Base-by-base conservation (phyloP, 2,113 vertebrate species). In the Xenopus borealis region DNA sequence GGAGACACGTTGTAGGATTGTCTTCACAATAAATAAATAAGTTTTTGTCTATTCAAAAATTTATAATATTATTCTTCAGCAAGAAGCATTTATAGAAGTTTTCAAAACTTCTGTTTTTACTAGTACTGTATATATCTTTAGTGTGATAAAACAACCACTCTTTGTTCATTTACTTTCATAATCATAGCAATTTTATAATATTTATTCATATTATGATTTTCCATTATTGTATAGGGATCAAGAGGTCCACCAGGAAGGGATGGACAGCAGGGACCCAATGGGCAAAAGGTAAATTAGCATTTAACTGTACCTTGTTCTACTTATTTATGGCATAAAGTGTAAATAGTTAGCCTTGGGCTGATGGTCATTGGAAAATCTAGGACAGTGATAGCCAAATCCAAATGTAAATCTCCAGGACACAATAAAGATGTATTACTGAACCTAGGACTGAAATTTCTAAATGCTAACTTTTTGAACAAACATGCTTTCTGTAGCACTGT, bases 281-380 rank as follows among this genome's bases (percentile, higher is more conserved):
- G 90, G 66, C 40, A 77, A 69, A 90, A 88, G 87, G 89, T 91
- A 79, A 59, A 75, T 18, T 64, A 17, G 18, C 10, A 19, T 18
- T 19, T 12, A 16, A 40, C 8, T 40, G 1, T 40, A 40, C 33
- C 33, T 40, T 40, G 5, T 7, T 40, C 5, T 40, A 40, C 1
- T 40, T 3, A 40, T 40, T 40, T 40, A 40, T 40, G 33, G 33
- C 33, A 40, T 40, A 40, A 40, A 6, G 33, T 40, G 8, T 40
- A 40, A 40, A 40, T 40, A 40, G 33, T 40, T 40, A 9, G 5
- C 8, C 33, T 40, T 40, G 33, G 33, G 33, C 33, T 19, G 10
- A 46, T 16, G 45, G 12, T 27, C 23, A 19, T 68, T 75, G 72
- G 72, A 53, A 75, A 68, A 59, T 23, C 14, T 11, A 40, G 20